phyloP scores from a whole-genome alignment of 2,113 vertebrate species.

The Rhinolophus sinicus region DNA sequence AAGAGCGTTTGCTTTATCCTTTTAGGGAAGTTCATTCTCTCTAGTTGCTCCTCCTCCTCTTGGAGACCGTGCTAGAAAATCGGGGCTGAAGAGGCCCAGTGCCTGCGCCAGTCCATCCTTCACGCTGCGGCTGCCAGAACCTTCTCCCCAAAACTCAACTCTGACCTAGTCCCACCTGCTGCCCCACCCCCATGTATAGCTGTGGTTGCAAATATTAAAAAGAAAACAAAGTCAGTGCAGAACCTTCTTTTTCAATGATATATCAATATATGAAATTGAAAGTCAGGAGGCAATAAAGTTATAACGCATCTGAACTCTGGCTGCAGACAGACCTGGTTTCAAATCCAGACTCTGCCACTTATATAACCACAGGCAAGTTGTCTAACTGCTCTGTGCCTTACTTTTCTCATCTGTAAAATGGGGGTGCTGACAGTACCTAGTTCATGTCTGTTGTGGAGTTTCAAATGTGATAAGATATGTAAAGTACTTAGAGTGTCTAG shows the following conservation, averaged over 20 bases:
- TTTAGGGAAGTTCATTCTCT: conserved; percentile 73
- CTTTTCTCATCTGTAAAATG: background rate
- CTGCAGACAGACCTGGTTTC: background rate
- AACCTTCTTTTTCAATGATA: background rate
- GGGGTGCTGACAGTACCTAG: background rate
- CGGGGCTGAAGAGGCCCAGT: background rate
- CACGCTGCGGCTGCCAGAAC: background rate
- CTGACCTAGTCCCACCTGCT: background rate
- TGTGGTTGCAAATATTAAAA: background rate
- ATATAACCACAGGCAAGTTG: background rate
- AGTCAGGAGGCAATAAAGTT: background rate
- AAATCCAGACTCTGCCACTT: background rate
- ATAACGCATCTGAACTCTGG: background rate
- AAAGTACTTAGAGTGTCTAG: background rate
- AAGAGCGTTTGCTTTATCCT: conserved; percentile 60
- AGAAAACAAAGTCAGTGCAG: background rate
- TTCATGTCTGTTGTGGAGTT: background rate
- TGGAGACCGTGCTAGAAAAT: conserved; percentile 5
- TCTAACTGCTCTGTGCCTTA: background rate
- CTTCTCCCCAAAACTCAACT: background rate
- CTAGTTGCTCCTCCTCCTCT: background rate
- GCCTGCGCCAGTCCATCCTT: background rate
- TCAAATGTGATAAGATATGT: no score
- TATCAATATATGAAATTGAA: background rate
- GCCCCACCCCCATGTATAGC: background rate